Conservation (phyloP, 2,797 vertebrate genomes). For the Helarctos malayanus region DNA sequence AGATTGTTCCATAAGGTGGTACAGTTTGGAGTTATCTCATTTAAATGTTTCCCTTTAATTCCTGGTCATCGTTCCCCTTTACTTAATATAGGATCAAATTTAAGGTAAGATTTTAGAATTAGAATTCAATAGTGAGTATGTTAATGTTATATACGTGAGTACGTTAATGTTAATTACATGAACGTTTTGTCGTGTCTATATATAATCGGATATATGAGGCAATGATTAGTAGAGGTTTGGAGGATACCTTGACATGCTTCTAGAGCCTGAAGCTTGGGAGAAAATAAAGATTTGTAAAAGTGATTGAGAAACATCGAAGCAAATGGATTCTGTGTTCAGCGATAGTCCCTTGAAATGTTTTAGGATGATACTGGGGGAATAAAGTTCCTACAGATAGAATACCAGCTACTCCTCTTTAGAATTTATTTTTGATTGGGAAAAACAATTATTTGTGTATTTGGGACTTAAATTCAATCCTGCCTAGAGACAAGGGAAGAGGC, state of each 20-base stretch:
- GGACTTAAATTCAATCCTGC: not conserved
- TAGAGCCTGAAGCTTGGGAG: slow-evolving; percentile 31
- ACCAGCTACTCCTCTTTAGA: not conserved
- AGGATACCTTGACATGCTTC: not conserved
- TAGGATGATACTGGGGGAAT: not conserved
- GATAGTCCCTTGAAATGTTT: slow-evolving; percentile 39
- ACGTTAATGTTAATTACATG: slow-evolving; percentile 30
- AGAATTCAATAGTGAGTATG: slow-evolving; percentile 7
- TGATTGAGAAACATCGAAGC: slow-evolving; percentile 39
- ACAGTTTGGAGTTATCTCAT: not conserved
- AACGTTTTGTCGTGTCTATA: slow-evolving; percentile 1
- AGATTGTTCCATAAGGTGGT: not conserved
- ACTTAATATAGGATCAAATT: not conserved
- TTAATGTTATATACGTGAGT: not conserved
- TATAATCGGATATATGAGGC: not conserved
- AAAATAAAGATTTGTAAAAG: not conserved
- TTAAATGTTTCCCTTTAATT: slow-evolving; percentile 31
- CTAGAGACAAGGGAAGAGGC: not conserved
- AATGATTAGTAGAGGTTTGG: slow-evolving; percentile 6
- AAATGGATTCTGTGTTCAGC: slow-evolving; percentile 15
- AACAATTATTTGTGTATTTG: not conserved
- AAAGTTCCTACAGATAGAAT: not conserved
- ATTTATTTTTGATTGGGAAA: slow-evolving; percentile 40
- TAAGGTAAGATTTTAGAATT: slow-evolving; percentile 24
- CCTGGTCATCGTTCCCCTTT: not conserved